These are phyloP conservation scores for Rhinichthys klamathensis DNA, from an alignment of 2,113 vertebrate genomes.

Conservation along the genomic window DNA sequence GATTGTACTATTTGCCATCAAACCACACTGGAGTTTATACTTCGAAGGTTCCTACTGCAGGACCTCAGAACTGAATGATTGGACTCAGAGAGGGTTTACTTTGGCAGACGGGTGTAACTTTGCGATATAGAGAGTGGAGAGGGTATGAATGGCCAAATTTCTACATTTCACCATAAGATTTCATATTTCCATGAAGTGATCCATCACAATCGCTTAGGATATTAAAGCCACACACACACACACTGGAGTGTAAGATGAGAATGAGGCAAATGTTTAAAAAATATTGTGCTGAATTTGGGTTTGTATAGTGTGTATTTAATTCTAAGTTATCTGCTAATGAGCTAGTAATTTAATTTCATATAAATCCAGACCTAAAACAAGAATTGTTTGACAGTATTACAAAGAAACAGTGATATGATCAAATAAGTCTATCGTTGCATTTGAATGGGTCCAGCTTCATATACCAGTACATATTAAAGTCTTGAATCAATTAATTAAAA, in stretches of 20 bases:
- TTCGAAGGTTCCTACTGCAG: slow-evolving; percentile 11
- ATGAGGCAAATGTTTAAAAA: background rate
- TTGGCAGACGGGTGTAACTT: slow-evolving; percentile 39
- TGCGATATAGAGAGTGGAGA: background rate
- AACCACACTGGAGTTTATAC: background rate
- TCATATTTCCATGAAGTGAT: slow-evolving; percentile 28
- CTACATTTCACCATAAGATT: slow-evolving; percentile 13
- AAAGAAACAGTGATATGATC: background rate
- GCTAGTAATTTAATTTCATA: background rate
- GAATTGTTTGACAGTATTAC: background rate
- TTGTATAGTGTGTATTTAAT: background rate
- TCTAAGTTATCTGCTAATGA: background rate
- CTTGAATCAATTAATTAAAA: too few relatives aligned
- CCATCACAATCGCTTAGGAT: slow-evolving; percentile 3
- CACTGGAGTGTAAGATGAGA: background rate
- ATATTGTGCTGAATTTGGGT: background rate
- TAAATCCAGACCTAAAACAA: background rate
- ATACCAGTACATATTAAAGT: too few relatives aligned
- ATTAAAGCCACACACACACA: background rate
- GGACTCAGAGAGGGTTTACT: slow-evolving; percentile 40
- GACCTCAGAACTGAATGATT: slow-evolving; percentile 22
- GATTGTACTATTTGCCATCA: background rate
- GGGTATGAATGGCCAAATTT: background rate
- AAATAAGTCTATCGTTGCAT: background rate
- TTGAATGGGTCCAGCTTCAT: too few relatives aligned